Conservation (phyloP, 2,113 vertebrate species). For the Acanthochromis polyacanthus region DNA sequence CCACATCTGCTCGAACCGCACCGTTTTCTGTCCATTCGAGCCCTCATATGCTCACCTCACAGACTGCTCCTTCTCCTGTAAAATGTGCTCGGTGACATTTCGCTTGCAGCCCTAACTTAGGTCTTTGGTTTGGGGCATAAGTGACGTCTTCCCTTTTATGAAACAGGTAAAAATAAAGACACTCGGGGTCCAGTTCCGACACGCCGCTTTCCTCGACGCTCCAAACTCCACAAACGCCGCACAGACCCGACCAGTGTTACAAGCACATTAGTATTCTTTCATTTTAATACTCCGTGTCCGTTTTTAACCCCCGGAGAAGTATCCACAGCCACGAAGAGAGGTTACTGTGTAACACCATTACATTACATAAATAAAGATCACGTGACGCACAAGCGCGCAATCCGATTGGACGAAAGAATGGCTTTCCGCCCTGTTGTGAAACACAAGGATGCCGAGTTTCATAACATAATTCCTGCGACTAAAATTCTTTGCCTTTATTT, state of each 20-base stretch:
- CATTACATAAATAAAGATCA: conserved; percentile 86
- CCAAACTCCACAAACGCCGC: conserved; percentile 32
- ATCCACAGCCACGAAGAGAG: conserved; percentile 24
- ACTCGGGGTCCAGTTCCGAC: conserved; percentile 24
- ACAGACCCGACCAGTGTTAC: background rate
- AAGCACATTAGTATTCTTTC: background rate
- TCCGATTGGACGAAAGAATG: conserved; percentile 73
- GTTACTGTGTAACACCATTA: conserved; percentile 76
- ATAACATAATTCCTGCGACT: conserved; percentile 75
- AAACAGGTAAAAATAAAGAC: conserved; percentile 37
- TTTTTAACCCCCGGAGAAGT: conserved; percentile 20
- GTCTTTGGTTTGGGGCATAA: conserved; percentile 45
- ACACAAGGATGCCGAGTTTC: conserved; percentile 79
- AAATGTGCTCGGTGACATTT: conserved; percentile 5
- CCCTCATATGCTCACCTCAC: conserved; percentile 1
- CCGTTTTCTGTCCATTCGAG: background rate
- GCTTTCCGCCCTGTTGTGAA: conserved; percentile 84
- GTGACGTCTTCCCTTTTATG: conserved; percentile 39
- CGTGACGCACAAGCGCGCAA: conserved; percentile 64
- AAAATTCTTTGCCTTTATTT: conserved; percentile 1
- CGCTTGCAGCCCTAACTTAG: conserved; percentile 33
- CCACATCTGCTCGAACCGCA: conserved; percentile 24
- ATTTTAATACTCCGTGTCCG: background rate
- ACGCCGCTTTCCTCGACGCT: conserved; percentile 21
- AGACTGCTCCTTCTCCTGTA: conserved; percentile 3